Evolutionary conservation across 2,888 invertebrate species (phyloP).

Genomic region (Germaria angustata): DNA sequence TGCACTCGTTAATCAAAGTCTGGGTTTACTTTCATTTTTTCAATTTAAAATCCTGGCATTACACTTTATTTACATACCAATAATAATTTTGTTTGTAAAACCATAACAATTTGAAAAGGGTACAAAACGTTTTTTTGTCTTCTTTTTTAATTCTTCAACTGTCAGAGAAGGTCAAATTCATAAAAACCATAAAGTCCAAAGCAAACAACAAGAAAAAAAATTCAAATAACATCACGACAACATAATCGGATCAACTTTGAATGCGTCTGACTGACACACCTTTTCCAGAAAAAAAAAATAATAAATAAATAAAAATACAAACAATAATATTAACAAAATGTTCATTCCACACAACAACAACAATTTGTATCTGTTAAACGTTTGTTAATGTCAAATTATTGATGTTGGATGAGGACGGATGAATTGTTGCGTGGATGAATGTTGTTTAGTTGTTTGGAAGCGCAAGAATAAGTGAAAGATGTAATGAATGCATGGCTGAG

Average conservation of each 20-base stretch:
- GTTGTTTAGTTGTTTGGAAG: slow-evolving; percentile 20
- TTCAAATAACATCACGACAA: slow-evolving; percentile 55
- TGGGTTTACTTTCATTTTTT: background rate
- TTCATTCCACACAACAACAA: slow-evolving; percentile 4
- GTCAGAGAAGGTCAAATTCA: slow-evolving; percentile 49
- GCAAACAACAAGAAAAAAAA: background rate
- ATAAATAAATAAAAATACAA: background rate
- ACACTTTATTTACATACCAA: slow-evolving; percentile 14
- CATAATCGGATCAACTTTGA: slow-evolving; percentile 64
- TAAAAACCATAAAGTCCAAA: slow-evolving; percentile 4
- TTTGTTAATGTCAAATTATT: slow-evolving; percentile 52
- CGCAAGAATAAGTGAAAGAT: background rate
- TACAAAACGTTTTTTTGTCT: slow-evolving; percentile 21
- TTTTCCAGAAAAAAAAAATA: slow-evolving; percentile 3
- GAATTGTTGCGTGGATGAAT: slow-evolving; percentile 30
- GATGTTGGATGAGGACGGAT: slow-evolving; percentile 17
- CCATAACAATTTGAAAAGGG: slow-evolving; percentile 50
- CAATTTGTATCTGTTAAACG: slow-evolving; percentile 35
- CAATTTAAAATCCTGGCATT: slow-evolving; percentile 15
- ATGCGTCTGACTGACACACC: slow-evolving; percentile 61
- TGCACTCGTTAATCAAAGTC: too few relatives aligned
- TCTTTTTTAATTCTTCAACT: slow-evolving; percentile 13
- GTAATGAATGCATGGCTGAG: slow-evolving; percentile 16
- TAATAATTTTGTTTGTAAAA: slow-evolving; percentile 27
- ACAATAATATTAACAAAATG: too few relatives aligned